A percentile compares a stretch with the other conserved stretches of the same genome.
phyloP scores from a whole-genome alignment of 2,888 invertebrate genomes.

The Geotrupes spiniger region DNA sequence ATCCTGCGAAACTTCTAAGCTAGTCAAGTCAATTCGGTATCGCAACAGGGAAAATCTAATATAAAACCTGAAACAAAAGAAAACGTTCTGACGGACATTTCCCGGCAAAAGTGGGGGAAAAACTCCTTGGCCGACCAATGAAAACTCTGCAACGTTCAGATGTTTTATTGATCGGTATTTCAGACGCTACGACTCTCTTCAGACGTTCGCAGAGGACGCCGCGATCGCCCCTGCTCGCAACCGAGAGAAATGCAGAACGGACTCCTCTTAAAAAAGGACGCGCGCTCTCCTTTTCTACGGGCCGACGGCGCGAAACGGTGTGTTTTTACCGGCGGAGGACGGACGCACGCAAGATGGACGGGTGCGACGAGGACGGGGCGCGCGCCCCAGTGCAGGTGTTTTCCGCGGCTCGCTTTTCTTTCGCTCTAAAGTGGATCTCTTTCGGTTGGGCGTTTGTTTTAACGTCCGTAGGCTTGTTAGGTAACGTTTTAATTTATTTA shows the following conservation, averaged over 20 bases:
- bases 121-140: conserved; percentile 51
- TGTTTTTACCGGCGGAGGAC: conserved; percentile 21
- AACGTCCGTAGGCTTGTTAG: too few relatives aligned
- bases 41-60: conserved; percentile 40
- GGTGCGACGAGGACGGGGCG: conserved; percentile 13
- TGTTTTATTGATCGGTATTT: conserved; percentile 51
- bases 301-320: conserved; percentile 22
- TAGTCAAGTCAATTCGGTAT: conserved; percentile 31
- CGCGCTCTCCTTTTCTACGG: conserved; percentile 31
- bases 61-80: conserved; percentile 50
- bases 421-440: conserved; percentile 22
- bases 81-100: conserved; percentile 50
- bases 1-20: conserved; percentile 13
- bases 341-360: conserved; percentile 15
- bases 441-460: background rate
- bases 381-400: conserved; percentile 20
- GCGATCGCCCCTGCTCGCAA: conserved; percentile 21
- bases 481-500: too few relatives aligned
- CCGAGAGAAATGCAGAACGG: conserved; percentile 27
- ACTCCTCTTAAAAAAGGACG: conserved; percentile 28
- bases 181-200: conserved; percentile 45
- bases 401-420: conserved; percentile 14
- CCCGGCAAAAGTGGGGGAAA: conserved; percentile 48
- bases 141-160: conserved; percentile 43
- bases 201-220: conserved; percentile 38